Conservation (phyloP, 2,113 vertebrate species). For the Triplophysa dalaica region DNA sequence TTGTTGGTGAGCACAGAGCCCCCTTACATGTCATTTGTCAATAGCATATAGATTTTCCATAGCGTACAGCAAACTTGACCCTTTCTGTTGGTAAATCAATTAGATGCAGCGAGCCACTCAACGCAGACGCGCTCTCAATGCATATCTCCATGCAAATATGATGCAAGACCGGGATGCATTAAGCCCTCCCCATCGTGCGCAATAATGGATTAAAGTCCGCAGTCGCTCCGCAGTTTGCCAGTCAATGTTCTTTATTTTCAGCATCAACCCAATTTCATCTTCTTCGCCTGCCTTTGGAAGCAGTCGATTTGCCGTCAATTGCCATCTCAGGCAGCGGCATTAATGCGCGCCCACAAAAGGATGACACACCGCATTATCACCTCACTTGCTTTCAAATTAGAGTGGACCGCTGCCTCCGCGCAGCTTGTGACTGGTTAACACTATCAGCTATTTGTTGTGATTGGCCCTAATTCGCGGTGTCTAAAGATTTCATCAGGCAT, state of each 20-base stretch:
- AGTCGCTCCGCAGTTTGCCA: constrained; percentile 79
- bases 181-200: constrained; percentile 82
- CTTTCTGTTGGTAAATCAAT: constrained; percentile 53
- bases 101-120: constrained; percentile 52
- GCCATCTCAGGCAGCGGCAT: constrained; percentile 81
- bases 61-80: constrained; percentile 44
- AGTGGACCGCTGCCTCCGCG: constrained; percentile 80
- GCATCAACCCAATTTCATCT: constrained; percentile 74
- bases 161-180: constrained; percentile 82
- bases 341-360: constrained; percentile 94
- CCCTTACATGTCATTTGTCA: constrained; percentile 8
- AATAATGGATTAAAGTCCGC: constrained; percentile 90
- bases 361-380: constrained; percentile 81
- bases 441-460: constrained; percentile 80
- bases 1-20: background rate
- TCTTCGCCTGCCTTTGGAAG: constrained; percentile 75
- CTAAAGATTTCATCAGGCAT: constrained; percentile 89
- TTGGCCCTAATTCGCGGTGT: constrained; percentile 80
- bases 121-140: constrained; percentile 58
- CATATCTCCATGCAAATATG: constrained; percentile 65
- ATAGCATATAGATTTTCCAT: constrained; percentile 38
- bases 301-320: constrained; percentile 87
- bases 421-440: constrained; percentile 87
- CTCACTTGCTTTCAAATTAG: constrained; percentile 92
- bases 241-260: constrained; percentile 87